Conservation (phyloP, 2,888 invertebrate genomes). For the Cataglyphis cursor region DNA sequence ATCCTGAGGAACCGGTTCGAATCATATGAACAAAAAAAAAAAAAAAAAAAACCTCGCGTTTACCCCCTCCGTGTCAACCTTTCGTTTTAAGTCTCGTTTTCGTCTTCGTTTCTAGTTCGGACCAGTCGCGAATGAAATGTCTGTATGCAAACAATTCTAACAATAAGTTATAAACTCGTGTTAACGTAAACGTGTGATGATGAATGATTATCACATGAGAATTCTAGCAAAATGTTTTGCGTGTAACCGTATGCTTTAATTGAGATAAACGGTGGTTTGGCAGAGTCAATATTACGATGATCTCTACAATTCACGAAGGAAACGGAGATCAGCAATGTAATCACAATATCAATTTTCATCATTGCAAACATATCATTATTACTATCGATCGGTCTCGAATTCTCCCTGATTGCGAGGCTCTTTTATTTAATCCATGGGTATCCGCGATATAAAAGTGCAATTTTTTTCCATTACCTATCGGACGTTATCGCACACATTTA, state of each 20-base stretch:
- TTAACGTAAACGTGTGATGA: conserved; percentile 10
- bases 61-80: conserved; percentile 63
- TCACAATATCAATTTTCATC: conserved; percentile 39
- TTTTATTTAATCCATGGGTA: not conserved
- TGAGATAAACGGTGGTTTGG: conserved; percentile 44
- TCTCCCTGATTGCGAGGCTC: conserved; percentile 1
- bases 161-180: not conserved
- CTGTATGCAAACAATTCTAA: not conserved
- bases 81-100: conserved; percentile 33
- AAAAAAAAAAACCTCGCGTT: conserved; percentile 49
- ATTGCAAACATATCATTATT: conserved; percentile 53
- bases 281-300: conserved; percentile 21
- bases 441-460: not conserved
- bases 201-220: conserved; percentile 8
- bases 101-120: conserved; percentile 29
- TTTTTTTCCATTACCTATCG: not conserved
- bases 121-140: not conserved
- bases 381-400: conserved; percentile 18
- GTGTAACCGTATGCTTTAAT: conserved; percentile 36
- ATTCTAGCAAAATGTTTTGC: not conserved
- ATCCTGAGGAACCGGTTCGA: conserved; percentile 71
- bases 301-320: conserved; percentile 31
- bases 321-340: conserved; percentile 34
- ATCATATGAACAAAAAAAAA: conserved; percentile 28
- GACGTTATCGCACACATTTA: not conserved